Conservation (phyloP, 2,797 vertebrate genomes). For the Mormyrus proboscirostris region DNA sequence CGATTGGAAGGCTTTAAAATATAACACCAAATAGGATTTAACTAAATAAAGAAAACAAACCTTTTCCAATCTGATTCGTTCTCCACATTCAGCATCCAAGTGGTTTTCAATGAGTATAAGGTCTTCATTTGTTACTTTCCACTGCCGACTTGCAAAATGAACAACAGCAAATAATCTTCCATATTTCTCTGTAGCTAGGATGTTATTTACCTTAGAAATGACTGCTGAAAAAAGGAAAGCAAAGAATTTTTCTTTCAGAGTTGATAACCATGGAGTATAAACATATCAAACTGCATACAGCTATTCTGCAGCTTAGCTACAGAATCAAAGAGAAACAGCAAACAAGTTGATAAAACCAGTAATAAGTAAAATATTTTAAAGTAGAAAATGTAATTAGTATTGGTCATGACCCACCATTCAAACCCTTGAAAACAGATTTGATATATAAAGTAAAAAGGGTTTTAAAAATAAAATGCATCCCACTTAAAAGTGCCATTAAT, state of each 20-base stretch:
- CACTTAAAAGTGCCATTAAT: neutral
- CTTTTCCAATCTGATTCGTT: constrained; percentile 84
- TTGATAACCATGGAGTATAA: neutral
- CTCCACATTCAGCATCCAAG: constrained; percentile 76
- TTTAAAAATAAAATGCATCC: neutral
- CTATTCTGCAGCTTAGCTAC: neutral
- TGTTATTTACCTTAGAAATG: constrained; percentile 67
- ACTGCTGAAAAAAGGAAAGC: constrained; percentile 34
- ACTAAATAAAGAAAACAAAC: constrained; percentile 48
- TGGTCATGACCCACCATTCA: neutral
- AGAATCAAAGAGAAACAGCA: neutral
- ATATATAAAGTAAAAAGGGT: neutral
- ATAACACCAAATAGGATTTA: neutral
- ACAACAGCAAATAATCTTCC: constrained; percentile 87
- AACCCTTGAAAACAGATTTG: neutral
- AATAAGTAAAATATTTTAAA: neutral
- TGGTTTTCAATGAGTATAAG: constrained; percentile 78
- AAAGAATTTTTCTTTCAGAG: neutral
- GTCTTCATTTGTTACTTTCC: constrained; percentile 87
- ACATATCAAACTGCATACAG: neutral
- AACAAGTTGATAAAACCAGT: neutral
- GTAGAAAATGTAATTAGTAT: neutral
- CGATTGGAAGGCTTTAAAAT: neutral
- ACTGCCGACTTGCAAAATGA: constrained; percentile 84
- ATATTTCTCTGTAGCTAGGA: constrained; percentile 54